Conservation (phyloP, 2,797 vertebrate species). For the Catharus ustulatus region DNA sequence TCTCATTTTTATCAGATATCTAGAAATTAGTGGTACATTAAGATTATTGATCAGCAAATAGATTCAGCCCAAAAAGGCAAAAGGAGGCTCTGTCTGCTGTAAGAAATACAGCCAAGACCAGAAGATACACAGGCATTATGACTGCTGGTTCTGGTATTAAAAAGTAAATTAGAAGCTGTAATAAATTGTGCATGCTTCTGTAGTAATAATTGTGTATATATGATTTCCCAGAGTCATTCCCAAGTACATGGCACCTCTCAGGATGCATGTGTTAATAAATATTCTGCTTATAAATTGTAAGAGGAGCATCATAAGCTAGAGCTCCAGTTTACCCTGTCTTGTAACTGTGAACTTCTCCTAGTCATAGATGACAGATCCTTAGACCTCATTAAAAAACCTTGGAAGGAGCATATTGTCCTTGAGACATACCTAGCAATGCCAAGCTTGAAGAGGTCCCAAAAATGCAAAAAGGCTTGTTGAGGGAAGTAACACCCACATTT, state of each 20-base stretch:
- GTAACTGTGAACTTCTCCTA: not conserved
- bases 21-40: not conserved
- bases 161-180: not conserved
- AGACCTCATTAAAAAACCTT: not conserved
- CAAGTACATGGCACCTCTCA: not conserved
- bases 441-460: not conserved
- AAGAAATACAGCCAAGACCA: not conserved
- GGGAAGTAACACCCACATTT: not conserved
- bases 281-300: not conserved
- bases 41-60: not conserved
- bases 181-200: not conserved
- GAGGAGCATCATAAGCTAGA: rapidly evolving
- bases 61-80: not conserved
- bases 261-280: not conserved
- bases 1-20: not conserved
- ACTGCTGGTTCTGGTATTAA: not conserved
- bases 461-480: not conserved
- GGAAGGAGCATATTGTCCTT: not conserved
- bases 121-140: not conserved
- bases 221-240: not conserved
- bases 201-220: not conserved
- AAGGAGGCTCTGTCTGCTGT: not conserved
- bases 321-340: not conserved
- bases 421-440: not conserved
- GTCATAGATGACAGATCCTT: not conserved